A percentile compares a stretch with the other conserved stretches of the same genome.
Conservation (phyloP, 2,888 invertebrate species). For the Branchipolynoe longqiensis region DNA sequence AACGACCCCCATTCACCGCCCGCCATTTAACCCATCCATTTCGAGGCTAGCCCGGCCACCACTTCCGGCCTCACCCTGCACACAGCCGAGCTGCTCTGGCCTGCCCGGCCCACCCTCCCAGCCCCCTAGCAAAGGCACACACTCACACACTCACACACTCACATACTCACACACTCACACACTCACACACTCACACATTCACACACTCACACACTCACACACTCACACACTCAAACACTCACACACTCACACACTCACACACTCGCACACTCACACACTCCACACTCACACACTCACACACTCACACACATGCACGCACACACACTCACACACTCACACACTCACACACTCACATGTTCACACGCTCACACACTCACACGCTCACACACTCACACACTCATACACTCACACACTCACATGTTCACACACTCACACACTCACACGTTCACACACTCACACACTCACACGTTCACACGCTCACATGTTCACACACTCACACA, state of each 20-base stretch:
- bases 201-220: neutral
- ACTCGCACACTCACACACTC: neutral
- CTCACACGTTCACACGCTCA: no score
- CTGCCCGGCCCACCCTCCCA: neutral
- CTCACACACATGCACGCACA: neutral
- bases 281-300: neutral
- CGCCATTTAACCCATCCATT: constrained; percentile 45
- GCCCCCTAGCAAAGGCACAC: neutral
- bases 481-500: no score
- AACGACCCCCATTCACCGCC: constrained; percentile 27
- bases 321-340: no score
- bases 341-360: no score
- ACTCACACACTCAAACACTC: neutral
- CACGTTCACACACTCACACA: no score
- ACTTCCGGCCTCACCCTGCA: constrained; percentile 1
- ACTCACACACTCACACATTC: no score
- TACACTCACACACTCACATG: no score
- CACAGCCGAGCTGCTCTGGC: neutral
- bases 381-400: no score
- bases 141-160: no score
- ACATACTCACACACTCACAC: no score
- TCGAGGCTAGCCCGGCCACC: neutral
- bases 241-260: neutral
- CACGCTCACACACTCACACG: no score
- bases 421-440: no score